phyloP scores from a whole-genome alignment of 2,888 invertebrate genomes.

The Limnephilus marmoratus region DNA sequence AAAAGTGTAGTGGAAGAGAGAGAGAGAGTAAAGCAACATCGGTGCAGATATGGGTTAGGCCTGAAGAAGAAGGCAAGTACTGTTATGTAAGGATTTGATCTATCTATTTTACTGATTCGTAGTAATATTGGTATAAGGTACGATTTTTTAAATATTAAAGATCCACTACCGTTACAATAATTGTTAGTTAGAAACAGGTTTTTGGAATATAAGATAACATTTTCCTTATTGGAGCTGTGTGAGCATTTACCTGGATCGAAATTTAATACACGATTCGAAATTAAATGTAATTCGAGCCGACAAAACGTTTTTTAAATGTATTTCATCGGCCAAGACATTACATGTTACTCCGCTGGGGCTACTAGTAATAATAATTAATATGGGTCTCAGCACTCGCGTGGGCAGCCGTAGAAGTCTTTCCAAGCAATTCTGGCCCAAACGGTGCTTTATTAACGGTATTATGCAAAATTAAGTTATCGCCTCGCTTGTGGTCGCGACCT shows the following conservation, averaged over 20 bases:
- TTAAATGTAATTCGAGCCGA: not conserved
- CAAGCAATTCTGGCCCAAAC: slow-evolving; percentile 48
- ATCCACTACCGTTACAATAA: not conserved
- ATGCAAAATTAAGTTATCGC: slow-evolving; percentile 61
- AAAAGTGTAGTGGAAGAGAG: too few relatives aligned
- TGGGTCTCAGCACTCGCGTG: slow-evolving; percentile 5
- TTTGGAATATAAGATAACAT: not conserved
- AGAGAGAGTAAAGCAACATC: too few relatives aligned
- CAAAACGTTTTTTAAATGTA: not conserved
- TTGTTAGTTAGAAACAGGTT: not conserved
- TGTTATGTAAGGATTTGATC: too few relatives aligned
- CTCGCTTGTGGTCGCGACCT: slow-evolving; percentile 44
- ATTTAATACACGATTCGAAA: not conserved
- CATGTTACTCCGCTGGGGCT: not conserved
- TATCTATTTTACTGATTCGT: too few relatives aligned
- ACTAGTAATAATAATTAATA: slow-evolving; percentile 5
- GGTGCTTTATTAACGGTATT: slow-evolving; percentile 63
- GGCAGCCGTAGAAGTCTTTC: slow-evolving; percentile 46
- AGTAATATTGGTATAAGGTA: too few relatives aligned
- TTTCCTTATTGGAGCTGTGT: not conserved
- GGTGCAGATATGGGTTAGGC: too few relatives aligned
- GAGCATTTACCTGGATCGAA: not conserved
- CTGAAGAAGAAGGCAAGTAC: too few relatives aligned
- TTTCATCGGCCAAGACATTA: not conserved
- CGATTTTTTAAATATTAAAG: too few relatives aligned